Conservation (phyloP, 2,888 invertebrate species). For the Drosophila quinaria region DNA sequence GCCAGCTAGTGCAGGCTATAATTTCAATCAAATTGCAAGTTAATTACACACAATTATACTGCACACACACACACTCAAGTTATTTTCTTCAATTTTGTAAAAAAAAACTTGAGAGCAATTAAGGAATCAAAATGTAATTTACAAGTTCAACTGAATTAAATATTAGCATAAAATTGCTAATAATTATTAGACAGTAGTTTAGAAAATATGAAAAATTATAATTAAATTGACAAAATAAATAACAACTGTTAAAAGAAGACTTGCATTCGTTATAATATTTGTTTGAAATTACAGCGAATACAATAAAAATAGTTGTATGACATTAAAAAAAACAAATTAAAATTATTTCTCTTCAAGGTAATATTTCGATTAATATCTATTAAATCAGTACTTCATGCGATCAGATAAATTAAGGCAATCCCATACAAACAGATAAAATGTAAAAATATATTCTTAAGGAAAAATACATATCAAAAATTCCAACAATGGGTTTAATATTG, state of each 20-base stretch:
- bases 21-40: slow-evolving; percentile 81
- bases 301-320: too few relatives aligned
- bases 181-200: neutral
- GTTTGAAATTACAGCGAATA: too few relatives aligned
- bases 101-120: slow-evolving; percentile 2
- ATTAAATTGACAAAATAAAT: neutral
- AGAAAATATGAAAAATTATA: neutral
- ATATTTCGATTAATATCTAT: too few relatives aligned
- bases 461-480: neutral
- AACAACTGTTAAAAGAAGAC: too few relatives aligned
- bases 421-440: neutral
- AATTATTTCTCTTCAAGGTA: too few relatives aligned
- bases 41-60: slow-evolving; percentile 77
- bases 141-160: neutral
- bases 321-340: too few relatives aligned
- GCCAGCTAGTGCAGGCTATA: slow-evolving; percentile 59
- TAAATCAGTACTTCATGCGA: too few relatives aligned
- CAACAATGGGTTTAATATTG: neutral
- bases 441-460: too few relatives aligned
- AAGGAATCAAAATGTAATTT: slow-evolving; percentile 1
- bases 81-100: slow-evolving; percentile 19
- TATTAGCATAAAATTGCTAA: neutral
- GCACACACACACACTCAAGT: slow-evolving; percentile 45
- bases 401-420: too few relatives aligned
- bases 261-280: too few relatives aligned